Base-by-base conservation (phyloP, 2,797 vertebrate genomes). In the Serranus cabrilla region DNA sequence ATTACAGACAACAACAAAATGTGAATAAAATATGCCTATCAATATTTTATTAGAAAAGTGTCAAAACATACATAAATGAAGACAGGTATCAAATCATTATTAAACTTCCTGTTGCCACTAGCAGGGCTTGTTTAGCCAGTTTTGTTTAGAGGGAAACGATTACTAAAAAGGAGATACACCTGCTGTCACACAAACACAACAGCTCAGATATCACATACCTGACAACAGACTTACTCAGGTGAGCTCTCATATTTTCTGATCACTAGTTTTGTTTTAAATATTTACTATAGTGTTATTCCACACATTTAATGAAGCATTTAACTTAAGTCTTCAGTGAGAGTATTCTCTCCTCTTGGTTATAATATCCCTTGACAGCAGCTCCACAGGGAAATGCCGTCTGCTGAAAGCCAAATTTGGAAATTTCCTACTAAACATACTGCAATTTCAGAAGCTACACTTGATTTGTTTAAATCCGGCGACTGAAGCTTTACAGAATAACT, bases 121-220 rank as follows among this genome's bases (percentile, higher is more conserved):
- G 16, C 43, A 34, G 17, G 9, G 2, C 11, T 27, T 0, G 1
- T 9, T 23, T 34, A 1, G 9, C 1, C 3, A 25, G 78, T 88
- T 88, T 84, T 65, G 39, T 57, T 89, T 85, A 12, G 31, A 18
- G 14, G 5, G 64, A 82, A 85, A 81, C 4, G 0, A 3, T 9
- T 83, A 83, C 49, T 4, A 7, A 34, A 12, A 20, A 1, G 18
- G 11, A 25, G 45, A 14, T 20, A 0, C 7, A 0, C 12, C 18
- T 37, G 12, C 54, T 57, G 39, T 20, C 39, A 64, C 23, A 66
- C 37, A 64, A 27, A 73, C 73, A 84, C 37, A 59, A 5, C 34
- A 34, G 34, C 7, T 34, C 43, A 45, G 2, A 27, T 17, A 27
- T 63, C 55, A 64, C 11, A 70, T 16, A 17, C 17, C 4, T 0